Evolutionary conservation across 2,113 vertebrate genomes (phyloP).

Genomic region (Halcyon senegalensis): DNA sequence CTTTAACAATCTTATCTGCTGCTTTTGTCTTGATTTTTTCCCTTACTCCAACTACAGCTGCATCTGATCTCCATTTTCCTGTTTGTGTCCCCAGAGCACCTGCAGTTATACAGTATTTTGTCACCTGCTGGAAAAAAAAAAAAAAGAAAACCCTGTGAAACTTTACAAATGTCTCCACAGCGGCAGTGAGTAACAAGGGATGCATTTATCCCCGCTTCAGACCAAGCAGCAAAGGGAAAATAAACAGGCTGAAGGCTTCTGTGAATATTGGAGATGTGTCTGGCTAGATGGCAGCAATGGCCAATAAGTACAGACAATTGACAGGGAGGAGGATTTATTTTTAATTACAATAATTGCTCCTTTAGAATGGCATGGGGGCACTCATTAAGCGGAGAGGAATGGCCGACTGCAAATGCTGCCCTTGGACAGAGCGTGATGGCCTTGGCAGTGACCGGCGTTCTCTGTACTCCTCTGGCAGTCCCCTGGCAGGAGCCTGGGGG

Average conservation of each 20-base stretch:
- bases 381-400: background rate
- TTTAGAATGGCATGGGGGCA: background rate
- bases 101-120: background rate
- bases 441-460: fast-evolving
- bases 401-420: background rate
- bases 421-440: background rate
- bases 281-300: constrained; percentile 65
- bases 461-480: background rate
- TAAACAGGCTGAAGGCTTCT: constrained; percentile 14
- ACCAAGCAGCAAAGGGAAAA: constrained; percentile 4
- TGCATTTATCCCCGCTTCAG: constrained; percentile 16
- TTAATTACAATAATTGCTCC: background rate
- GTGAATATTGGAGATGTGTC: background rate
- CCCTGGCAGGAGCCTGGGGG: background rate
- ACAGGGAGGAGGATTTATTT: background rate
- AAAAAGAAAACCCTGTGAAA: background rate
- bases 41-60: background rate
- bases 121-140: constrained; percentile 25
- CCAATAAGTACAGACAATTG: constrained; percentile 3
- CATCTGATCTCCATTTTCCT: constrained; percentile 23
- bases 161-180: background rate
- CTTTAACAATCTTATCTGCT: background rate
- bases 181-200: background rate
- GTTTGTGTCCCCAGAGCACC: constrained; percentile 9
- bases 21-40: background rate